Evolutionary conservation across 2,888 invertebrate genomes (phyloP), one percentile per base, ranked within the genome.

Genomic region (Melanotus villosus): DNA sequence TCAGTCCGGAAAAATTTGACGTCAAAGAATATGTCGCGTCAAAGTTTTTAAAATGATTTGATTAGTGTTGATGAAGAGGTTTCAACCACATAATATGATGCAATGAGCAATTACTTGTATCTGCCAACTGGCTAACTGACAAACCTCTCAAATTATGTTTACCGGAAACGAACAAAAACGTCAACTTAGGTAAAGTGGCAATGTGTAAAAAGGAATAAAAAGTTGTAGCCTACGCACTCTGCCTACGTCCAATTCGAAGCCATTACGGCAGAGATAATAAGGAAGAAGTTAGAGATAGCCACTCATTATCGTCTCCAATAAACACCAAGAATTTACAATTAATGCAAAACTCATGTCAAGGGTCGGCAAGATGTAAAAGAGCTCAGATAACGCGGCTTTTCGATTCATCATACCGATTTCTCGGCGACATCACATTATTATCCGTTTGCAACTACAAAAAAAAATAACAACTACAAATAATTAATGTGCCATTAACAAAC

Each of bases 201-300:
- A 50, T 41, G 52, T 36, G 21, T 47, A 21, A 68, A 54, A 68
- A 67, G 30, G 69, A 57, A 43, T 52, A 65, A 57, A 65, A 68
- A 62, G 38, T 41, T 59, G 26, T 36, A 50, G 57, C 67, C 68
- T 60, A 67, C 70, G 65, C 72, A 23, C 56, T 52, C 72, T 54
- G 62, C 72, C 73, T 75, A 75, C 75, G 56, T 64, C 63, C 73
- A 75, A 75, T 76, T 75, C 71, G 71, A 68, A 69, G 54, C 71
- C 68, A 75, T 74, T 74, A 70, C 66, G 43, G 59, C 58, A 38
- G 66, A 77, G 76, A 77, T 78, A 78, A 77, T 78, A 65, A 78
- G 78, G 78, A 78, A 78, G 78, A 76, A 73, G 76, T 72, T 75
- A 74, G 75, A 75, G 75, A 73, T 75, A 76, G 74, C 52, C 41